A percentile compares a stretch with the other conserved stretches of the same genome.
phyloP scores from a whole-genome alignment of 2,888 invertebrate species.

The Drosophila birchii region DNA sequence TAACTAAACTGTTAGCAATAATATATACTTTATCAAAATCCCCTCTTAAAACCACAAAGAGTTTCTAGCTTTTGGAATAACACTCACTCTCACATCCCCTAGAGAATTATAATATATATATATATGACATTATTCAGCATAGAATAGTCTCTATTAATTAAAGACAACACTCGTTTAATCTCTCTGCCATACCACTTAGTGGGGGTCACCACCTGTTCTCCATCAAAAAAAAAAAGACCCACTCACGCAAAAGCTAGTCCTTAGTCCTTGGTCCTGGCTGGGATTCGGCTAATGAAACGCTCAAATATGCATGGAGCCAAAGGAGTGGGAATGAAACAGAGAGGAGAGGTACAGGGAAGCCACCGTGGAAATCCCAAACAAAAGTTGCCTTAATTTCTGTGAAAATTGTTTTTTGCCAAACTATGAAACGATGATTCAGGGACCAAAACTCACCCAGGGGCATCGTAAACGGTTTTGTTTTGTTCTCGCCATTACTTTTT shows the following conservation, averaged over 20 bases:
- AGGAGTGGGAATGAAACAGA: no score
- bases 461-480: conserved; percentile 29
- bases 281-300: conserved; percentile 25
- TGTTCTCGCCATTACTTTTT: conserved; percentile 21
- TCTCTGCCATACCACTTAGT: conserved; percentile 2
- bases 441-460: conserved; percentile 18
- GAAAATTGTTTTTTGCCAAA: conserved; percentile 47
- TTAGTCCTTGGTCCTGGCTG: not conserved
- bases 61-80: not conserved
- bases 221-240: not conserved
- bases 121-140: not conserved
- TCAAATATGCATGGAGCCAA: conserved; percentile 32
- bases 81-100: not conserved
- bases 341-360: not conserved
- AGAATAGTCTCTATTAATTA: conserved; percentile 11
- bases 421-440: conserved; percentile 41
- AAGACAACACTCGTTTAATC: conserved; percentile 6
- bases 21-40: not conserved
- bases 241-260: not conserved
- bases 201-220: conserved; percentile 1
- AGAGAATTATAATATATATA: not conserved
- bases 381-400: conserved; percentile 34
- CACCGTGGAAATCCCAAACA: conserved; percentile 4
- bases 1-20: not conserved
- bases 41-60: not conserved